These are phyloP conservation scores for Tadarida brasiliensis DNA, from an alignment of 2,797 vertebrate species.

Conservation along the genomic window DNA sequence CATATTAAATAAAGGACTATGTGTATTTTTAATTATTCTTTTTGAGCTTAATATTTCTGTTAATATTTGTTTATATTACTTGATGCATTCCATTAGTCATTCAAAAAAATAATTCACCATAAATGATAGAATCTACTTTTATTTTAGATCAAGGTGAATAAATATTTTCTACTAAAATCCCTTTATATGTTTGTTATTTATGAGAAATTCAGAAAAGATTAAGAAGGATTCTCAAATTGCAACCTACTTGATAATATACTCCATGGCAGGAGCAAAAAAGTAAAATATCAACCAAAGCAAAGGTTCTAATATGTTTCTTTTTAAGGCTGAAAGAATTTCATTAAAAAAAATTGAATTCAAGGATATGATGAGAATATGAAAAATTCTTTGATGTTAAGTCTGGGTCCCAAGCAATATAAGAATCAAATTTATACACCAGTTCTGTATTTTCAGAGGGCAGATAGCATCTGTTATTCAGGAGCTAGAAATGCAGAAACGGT, in stretches of 20 bases:
- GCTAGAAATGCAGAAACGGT: slow-evolving; percentile 36
- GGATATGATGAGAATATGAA: slow-evolving; percentile 55
- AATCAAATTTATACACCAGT: slow-evolving; percentile 61
- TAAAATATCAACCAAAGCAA: slow-evolving; percentile 46
- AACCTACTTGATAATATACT: not conserved
- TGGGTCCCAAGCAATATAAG: slow-evolving; percentile 28
- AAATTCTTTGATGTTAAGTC: slow-evolving; percentile 55
- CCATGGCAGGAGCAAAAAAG: not conserved
- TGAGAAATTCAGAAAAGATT: slow-evolving; percentile 10
- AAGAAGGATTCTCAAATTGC: not conserved
- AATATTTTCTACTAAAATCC: slow-evolving; percentile 27
- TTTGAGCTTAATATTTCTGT: slow-evolving; percentile 1
- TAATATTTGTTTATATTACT: not conserved
- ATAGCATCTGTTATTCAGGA: slow-evolving; percentile 28
- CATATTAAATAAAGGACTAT: not conserved
- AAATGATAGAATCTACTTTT: slow-evolving; percentile 51
- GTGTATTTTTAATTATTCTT: not conserved
- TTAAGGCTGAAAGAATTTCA: slow-evolving; percentile 57
- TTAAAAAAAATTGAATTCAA: slow-evolving; percentile 64
- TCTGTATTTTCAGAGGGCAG: not conserved
- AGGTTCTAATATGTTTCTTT: slow-evolving; percentile 42
- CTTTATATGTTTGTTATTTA: slow-evolving; percentile 20
- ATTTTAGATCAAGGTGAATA: slow-evolving; percentile 49
- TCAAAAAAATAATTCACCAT: slow-evolving; percentile 14
- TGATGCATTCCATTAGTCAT: not conserved